Conservation (phyloP, 1,140 invertebrate genomes). For the Aphis craccivora region DNA sequence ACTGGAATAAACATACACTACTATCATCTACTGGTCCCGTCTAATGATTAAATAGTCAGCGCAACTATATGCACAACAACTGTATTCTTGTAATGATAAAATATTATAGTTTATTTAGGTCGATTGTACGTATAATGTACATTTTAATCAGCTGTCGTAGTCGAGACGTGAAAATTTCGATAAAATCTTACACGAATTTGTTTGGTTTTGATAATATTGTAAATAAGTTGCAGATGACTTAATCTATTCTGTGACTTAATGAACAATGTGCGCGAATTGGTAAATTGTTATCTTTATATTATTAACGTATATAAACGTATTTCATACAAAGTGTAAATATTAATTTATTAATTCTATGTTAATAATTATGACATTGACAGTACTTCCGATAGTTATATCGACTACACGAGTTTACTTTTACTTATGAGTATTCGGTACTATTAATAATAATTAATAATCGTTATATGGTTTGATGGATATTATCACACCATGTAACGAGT, state of each 20-base stretch:
- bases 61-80: neutral
- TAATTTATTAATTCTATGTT: neutral
- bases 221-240: neutral
- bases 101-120: constrained; percentile 1
- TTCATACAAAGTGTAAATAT: neutral
- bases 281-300: constrained; percentile 7
- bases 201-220: neutral
- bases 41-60: neutral
- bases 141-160: neutral
- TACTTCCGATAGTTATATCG: neutral
- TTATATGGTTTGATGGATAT: neutral
- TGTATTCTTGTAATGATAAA: neutral
- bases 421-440: neutral
- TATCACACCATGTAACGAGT: neutral
- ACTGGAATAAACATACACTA: neutral
- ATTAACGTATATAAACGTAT: neutral
- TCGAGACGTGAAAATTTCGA: neutral
- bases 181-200: neutral
- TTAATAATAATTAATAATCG: neutral
- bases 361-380: neutral
- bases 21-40: neutral
- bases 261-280: neutral
- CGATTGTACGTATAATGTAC: neutral
- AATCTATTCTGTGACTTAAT: neutral
- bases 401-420: neutral